Base-by-base conservation (phyloP, 2,797 vertebrate genomes). In the Hyperoplus immaculatus region DNA sequence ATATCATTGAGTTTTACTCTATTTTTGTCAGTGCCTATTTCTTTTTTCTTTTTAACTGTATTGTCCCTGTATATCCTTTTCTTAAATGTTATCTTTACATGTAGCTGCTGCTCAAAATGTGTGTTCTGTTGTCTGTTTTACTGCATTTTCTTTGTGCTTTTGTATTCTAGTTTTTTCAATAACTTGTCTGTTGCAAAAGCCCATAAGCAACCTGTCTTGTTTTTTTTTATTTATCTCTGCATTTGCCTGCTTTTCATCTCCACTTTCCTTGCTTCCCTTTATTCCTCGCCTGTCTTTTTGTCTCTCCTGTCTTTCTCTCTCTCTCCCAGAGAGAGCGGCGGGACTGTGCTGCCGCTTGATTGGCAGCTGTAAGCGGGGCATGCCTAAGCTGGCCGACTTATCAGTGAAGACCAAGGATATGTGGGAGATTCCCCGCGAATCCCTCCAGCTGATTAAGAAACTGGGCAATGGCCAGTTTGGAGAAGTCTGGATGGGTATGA, bases 401-500 rank as follows among this genome's bases (percentile, higher is more conserved):
- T 97, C 97, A 4, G 97, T 97, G 95, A 97, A 97, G 96, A 97
- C 97, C 94, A 97, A 97, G 94, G 97, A 97, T 60, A 95, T 97
- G 93, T 97, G 97, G 97, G 97, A 97, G 95, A 97, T 97, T 93
- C 96, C 97, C 41, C 95, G 96, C 0, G 97, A 97, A 91, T 97
- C 97, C 80, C 95, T 97, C 74, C 96, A 97, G 93, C 96, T 97
- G 87, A 96, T 97, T 95, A 97, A 97, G 94, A 97, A 97, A 92
- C 91, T 97, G 94, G 97, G 97, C 82, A 97, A 97, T 47, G 97
- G 97, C 91, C 97, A 97, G 94, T 97, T 97, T 57, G 97, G 97
- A 96, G 97, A 97, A 97, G 97, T 97, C 88, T 97, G 97, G 97
- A 97, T 97, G 96, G 97, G 97, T 97, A 97, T 93, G 97, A 91